Evolutionary conservation across 2,113 vertebrate species (phyloP).

Genomic region (Rhabdomys dilectus): DNA sequence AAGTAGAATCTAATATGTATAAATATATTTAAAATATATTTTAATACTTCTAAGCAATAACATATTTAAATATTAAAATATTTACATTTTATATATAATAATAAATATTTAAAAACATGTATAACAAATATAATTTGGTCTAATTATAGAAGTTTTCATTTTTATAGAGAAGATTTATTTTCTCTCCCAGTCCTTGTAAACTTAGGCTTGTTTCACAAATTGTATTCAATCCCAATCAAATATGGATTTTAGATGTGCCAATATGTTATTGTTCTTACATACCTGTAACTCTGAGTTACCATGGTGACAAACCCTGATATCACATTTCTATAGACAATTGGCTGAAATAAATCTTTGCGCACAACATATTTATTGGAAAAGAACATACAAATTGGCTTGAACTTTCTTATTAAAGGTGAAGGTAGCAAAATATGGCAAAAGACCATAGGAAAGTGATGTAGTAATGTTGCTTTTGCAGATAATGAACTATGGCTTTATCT

Average conservation of each 20-base stretch:
- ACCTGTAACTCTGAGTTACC: constrained; percentile 70
- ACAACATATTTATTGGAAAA: constrained; percentile 70
- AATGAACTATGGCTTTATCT: background rate
- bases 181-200: constrained; percentile 51
- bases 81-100: background rate
- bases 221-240: constrained; percentile 44
- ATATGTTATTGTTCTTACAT: constrained; percentile 71
- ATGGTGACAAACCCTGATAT: constrained; percentile 58
- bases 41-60: background rate
- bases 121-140: background rate
- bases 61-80: background rate
- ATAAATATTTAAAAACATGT: background rate
- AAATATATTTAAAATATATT: background rate
- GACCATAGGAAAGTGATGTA: background rate
- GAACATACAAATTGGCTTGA: constrained; percentile 42
- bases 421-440: constrained; percentile 17
- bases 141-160: constrained; percentile 48
- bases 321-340: constrained; percentile 72
- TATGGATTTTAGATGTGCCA: constrained; percentile 68
- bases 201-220: constrained; percentile 48
- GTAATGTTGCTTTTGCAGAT: constrained; percentile 48
- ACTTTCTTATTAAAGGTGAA: constrained; percentile 56
- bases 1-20: background rate
- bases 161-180: background rate
- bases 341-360: constrained; percentile 67